Evolutionary conservation across 2,888 invertebrate genomes (phyloP).

Genomic region (Cheilosia soror): DNA sequence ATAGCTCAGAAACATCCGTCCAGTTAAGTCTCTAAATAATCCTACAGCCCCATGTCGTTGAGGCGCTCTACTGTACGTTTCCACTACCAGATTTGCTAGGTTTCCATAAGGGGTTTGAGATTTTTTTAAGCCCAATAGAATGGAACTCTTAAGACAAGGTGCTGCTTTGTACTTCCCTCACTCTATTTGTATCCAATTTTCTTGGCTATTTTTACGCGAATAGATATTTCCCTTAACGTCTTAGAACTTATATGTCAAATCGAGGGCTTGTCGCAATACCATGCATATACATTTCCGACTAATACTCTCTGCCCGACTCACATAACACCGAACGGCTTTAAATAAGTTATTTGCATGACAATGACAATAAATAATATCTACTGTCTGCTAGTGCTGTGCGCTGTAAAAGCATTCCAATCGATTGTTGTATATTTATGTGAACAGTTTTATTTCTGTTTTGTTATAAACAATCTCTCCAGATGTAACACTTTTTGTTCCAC

Average conservation of each 20-base stretch:
- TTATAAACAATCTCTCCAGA: constrained; percentile 1
- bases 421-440: constrained; percentile 33
- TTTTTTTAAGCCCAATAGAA: too few species aligned
- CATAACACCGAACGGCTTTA: constrained; percentile 20
- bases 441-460: neutral
- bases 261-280: neutral
- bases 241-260: neutral
- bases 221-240: neutral
- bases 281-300: neutral
- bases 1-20: too few species aligned
- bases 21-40: too few species aligned
- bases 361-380: constrained; percentile 33
- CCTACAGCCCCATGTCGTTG: too few species aligned
- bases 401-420: constrained; percentile 41
- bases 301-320: neutral
- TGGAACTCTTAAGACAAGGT: too few species aligned
- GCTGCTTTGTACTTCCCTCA: too few species aligned
- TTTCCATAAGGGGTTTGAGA: too few species aligned
- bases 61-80: too few species aligned
- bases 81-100: too few species aligned
- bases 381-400: neutral
- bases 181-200: too few species aligned
- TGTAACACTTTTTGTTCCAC: neutral
- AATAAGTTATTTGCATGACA: constrained; percentile 27
- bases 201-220: too few species aligned